These are phyloP conservation scores for Clanis bilineata DNA, from an alignment of 2,888 invertebrate genomes.

Conservation along the genomic window DNA sequence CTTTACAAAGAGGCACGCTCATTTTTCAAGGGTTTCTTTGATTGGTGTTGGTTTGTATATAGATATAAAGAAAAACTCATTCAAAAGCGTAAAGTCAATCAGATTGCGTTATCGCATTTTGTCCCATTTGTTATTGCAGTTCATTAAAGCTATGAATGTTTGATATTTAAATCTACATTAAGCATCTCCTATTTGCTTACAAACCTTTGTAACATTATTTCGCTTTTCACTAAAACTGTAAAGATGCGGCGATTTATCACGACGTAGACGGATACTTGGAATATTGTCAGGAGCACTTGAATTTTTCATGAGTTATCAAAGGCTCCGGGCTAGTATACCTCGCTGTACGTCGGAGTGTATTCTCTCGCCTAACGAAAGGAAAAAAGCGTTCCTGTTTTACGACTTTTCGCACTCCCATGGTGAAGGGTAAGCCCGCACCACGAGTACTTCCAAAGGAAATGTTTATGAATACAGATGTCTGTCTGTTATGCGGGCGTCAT, in stretches of 20 bases:
- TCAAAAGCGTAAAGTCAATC: too few relatives aligned
- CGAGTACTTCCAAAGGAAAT: constrained; percentile 35
- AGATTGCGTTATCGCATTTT: too few relatives aligned
- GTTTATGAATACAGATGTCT: constrained; percentile 40
- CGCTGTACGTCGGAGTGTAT: constrained; percentile 31
- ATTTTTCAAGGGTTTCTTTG: too few relatives aligned
- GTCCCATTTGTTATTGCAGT: background rate
- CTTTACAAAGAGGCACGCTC: too few relatives aligned
- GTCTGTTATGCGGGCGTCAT: background rate
- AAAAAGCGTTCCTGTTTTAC: constrained; percentile 57
- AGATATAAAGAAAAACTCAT: too few relatives aligned
- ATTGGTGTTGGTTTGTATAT: too few relatives aligned
- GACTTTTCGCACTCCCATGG: constrained; percentile 54
- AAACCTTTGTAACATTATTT: constrained; percentile 3
- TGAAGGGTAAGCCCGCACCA: constrained; percentile 29
- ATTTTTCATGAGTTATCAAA: constrained; percentile 75
- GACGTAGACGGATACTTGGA: constrained; percentile 28
- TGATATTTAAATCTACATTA: background rate
- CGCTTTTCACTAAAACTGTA: constrained; percentile 7
- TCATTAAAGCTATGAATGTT: background rate
- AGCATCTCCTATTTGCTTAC: background rate
- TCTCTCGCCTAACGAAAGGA: constrained; percentile 37
- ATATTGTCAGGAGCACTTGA: constrained; percentile 56
- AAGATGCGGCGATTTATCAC: constrained; percentile 10
- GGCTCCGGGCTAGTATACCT: constrained; percentile 50